phyloP scores from a whole-genome alignment of 1,140 invertebrate species.

The Cydia pomonella region DNA sequence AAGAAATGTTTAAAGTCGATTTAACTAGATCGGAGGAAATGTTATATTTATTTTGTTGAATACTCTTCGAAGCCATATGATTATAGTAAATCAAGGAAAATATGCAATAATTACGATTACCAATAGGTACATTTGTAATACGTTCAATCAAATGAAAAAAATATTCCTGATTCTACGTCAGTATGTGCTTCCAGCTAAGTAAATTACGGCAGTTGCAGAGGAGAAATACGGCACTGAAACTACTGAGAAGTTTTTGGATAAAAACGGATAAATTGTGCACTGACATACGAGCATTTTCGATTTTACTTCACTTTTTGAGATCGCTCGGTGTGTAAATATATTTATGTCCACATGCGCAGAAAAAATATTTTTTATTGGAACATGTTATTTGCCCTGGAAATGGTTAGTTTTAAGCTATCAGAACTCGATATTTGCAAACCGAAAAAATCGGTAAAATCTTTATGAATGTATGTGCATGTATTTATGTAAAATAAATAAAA shows the following conservation, averaged over 20 bases:
- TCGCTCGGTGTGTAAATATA: no score
- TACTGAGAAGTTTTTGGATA: background rate
- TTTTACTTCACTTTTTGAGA: background rate
- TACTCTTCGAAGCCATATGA: no score
- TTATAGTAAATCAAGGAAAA: no score
- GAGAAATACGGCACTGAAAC: background rate
- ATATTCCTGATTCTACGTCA: background rate
- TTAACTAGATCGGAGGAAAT: no score
- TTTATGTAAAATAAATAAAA: constrained; percentile 45
- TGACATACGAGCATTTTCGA: background rate
- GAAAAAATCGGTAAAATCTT: background rate
- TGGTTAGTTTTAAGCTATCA: no score
- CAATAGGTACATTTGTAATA: no score
- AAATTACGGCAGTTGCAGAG: background rate
- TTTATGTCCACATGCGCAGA: no score
- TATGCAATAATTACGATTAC: no score
- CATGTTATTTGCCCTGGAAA: no score
- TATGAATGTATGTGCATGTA: background rate
- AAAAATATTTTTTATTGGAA: no score
- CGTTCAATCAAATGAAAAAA: background rate
- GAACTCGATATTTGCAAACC: background rate
- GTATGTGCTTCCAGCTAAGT: background rate
- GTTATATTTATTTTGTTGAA: no score
- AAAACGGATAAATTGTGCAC: background rate
- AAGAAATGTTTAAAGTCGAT: no score